A percentile compares a stretch with the other conserved stretches of the same genome.
Evolutionary conservation across 2,888 invertebrate species (phyloP).

Genomic region (Ichneumoninae sp.): DNA sequence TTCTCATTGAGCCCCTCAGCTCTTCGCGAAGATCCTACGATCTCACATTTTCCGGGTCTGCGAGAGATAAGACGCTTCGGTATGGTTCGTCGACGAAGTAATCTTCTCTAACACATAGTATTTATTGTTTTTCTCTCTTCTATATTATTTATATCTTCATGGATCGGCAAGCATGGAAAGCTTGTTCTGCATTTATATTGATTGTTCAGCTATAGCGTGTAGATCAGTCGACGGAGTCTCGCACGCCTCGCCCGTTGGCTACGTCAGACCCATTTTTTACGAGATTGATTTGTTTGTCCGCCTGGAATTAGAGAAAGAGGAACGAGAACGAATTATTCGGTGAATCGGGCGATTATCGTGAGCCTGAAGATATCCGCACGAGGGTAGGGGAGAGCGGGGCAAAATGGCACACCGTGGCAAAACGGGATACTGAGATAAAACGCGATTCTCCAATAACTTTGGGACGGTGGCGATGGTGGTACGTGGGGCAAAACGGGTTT

Average conservation of each 20-base stretch:
- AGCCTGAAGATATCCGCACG: neutral
- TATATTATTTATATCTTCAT: conserved; percentile 11
- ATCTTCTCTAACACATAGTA: conserved; percentile 11
- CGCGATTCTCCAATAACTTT: too few relatives aligned
- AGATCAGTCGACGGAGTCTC: conserved; percentile 29
- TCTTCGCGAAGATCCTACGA: conserved; percentile 26
- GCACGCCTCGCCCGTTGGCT: conserved; percentile 34
- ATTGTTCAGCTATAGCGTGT: conserved; percentile 24
- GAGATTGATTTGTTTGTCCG: conserved; percentile 23
- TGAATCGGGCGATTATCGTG: neutral
- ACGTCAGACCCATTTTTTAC: conserved; percentile 51
- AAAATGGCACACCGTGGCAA: too few relatives aligned
- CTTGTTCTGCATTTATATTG: conserved; percentile 14
- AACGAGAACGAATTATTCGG: neutral
- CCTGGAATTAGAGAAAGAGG: conserved; percentile 52
- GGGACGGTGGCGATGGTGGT: too few relatives aligned
- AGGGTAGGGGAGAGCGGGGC: too few relatives aligned
- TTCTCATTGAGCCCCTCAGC: neutral
- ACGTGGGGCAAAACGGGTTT: too few relatives aligned
- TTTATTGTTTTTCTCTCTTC: neutral
- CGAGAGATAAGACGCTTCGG: neutral
- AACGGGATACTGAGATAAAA: too few relatives aligned
- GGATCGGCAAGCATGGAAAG: neutral
- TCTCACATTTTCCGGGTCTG: conserved; percentile 1
- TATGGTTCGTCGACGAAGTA: conserved; percentile 20